A percentile compares a stretch with the other conserved stretches of the same genome.
Evolutionary conservation across 1,140 invertebrate species (phyloP).

Genomic region (Caenorhabditis latens): DNA sequence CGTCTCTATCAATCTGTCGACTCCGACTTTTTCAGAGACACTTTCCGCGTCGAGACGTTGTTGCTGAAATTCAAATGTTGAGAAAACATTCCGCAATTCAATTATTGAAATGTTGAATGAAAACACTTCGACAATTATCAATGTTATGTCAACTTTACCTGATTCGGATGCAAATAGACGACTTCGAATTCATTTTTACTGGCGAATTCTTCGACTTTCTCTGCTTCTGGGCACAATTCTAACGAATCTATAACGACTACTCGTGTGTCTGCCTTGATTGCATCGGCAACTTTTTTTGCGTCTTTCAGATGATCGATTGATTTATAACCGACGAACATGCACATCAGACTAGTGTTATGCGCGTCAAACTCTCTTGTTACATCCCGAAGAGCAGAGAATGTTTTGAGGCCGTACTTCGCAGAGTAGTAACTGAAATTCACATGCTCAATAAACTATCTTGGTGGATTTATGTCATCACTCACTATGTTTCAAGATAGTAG

Average conservation of each 20-base stretch:
- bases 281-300: background rate
- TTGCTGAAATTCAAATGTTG: background rate
- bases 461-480: background rate
- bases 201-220: background rate
- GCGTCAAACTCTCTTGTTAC: background rate
- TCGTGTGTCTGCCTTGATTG: background rate
- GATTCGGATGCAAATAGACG: background rate
- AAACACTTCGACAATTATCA: too few species aligned
- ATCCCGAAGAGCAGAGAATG: background rate
- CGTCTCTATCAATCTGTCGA: background rate
- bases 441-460: background rate
- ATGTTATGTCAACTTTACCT: background rate
- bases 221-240: background rate
- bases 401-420: conserved; percentile 17
- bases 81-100: background rate
- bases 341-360: background rate
- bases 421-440: conserved; percentile 1
- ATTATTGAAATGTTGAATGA: too few species aligned
- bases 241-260: background rate
- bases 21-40: background rate
- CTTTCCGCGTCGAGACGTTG: conserved; percentile 1
- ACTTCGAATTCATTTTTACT: conserved; percentile 17
- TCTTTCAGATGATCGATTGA: background rate
- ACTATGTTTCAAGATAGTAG: conserved; percentile 24
- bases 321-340: background rate